These are phyloP conservation scores for Anorthoa munda DNA, from an alignment of 2,888 invertebrate genomes.

Conservation along the genomic window DNA sequence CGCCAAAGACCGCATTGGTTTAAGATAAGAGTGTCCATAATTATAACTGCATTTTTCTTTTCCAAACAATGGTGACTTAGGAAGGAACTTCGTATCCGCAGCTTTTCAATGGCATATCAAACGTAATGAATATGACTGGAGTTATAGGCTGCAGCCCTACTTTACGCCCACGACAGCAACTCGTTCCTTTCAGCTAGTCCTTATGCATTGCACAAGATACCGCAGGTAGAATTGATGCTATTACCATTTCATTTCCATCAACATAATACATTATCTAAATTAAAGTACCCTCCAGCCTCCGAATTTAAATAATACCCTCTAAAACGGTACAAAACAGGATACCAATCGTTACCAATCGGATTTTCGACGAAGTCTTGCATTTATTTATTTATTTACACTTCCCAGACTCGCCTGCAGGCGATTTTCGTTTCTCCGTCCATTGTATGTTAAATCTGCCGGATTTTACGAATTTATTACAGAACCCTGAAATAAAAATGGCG, in stretches of 20 bases:
- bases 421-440: constrained; percentile 55
- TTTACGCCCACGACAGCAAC: constrained; percentile 25
- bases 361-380: constrained; percentile 62
- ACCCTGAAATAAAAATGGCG: constrained; percentile 57
- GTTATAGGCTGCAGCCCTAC: constrained; percentile 26
- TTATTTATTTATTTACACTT: constrained; percentile 62
- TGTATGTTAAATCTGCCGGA: constrained; percentile 62
- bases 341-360: constrained; percentile 49
- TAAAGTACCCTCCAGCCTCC: constrained; percentile 14
- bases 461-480: constrained; percentile 57
- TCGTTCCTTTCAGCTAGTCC: constrained; percentile 26
- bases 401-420: constrained; percentile 44
- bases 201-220: constrained; percentile 45
- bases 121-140: neutral
- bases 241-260: constrained; percentile 34
- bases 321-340: constrained; percentile 58
- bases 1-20: neutral
- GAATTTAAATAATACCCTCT: constrained; percentile 59
- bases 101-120: constrained; percentile 15
- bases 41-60: neutral
- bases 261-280: constrained; percentile 35
- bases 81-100: neutral
- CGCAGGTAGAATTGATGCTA: constrained; percentile 44
- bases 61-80: neutral
- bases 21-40: neutral